A percentile compares a stretch with the other conserved stretches of the same genome.
These are phyloP conservation scores for Halictus ligatus DNA, from an alignment of 2,888 invertebrate species.

Conservation along the genomic window DNA sequence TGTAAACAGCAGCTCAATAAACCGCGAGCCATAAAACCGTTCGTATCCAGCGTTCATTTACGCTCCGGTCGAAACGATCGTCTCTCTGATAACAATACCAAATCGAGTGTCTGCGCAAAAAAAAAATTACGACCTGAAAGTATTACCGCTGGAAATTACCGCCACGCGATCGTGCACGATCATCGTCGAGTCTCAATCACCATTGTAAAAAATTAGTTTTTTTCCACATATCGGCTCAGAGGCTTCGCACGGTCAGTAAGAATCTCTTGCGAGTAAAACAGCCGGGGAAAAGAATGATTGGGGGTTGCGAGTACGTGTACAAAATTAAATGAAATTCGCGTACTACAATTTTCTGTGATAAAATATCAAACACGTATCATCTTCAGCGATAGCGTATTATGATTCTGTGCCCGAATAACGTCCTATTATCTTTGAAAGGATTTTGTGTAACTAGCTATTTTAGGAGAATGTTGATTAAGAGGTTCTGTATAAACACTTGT, in stretches of 20 bases:
- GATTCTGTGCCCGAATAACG: neutral
- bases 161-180: slow-evolving; percentile 1
- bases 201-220: neutral
- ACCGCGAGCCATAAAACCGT: slow-evolving; percentile 39
- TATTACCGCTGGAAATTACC: slow-evolving; percentile 22
- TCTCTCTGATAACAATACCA: slow-evolving; percentile 24
- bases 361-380: neutral
- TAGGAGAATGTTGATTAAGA: no score
- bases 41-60: slow-evolving; percentile 32
- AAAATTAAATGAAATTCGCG: neutral
- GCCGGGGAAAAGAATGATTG: neutral
- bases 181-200: neutral
- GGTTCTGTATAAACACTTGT: neutral
- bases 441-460: neutral
- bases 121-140: neutral
- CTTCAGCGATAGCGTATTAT: neutral
- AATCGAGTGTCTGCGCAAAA: neutral
- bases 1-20: slow-evolving; percentile 25
- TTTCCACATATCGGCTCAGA: neutral
- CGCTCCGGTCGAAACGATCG: slow-evolving; percentile 15
- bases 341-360: neutral
- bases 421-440: neutral
- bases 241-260: neutral
- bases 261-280: neutral
- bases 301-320: neutral